Evolutionary conservation across 2,888 invertebrate species (phyloP).

Genomic region (Luffia ferchaultella): DNA sequence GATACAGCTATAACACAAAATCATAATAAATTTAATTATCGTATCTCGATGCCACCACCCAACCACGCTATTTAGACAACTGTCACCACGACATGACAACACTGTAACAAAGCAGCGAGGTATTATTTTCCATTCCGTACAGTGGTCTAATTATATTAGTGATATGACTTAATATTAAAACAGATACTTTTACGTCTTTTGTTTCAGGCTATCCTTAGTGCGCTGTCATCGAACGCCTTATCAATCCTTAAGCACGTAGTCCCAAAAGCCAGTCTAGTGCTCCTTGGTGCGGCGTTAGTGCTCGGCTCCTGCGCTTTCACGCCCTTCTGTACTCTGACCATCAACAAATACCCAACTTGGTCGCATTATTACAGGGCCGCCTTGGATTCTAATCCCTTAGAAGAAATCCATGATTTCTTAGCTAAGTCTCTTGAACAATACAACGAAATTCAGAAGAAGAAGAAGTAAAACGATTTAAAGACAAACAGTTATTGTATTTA

Average conservation of each 20-base stretch:
- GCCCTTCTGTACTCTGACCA: conserved; percentile 56
- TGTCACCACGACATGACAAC: too few relatives aligned
- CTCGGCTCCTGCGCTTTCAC: conserved; percentile 63
- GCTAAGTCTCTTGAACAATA: conserved; percentile 50
- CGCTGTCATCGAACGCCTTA: conserved; percentile 19
- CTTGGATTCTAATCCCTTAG: conserved; percentile 39
- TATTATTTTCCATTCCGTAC: too few relatives aligned
- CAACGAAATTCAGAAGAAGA: background rate
- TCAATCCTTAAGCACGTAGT: conserved; percentile 35
- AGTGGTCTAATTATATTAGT: too few relatives aligned
- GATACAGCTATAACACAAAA: too few relatives aligned
- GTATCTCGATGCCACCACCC: too few relatives aligned
- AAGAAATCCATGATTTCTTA: conserved; percentile 34
- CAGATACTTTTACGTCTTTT: too few relatives aligned
- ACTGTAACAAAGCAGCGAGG: too few relatives aligned
- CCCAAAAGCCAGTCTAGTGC: conserved; percentile 33
- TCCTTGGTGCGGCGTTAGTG: conserved; percentile 53
- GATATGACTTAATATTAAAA: too few relatives aligned
- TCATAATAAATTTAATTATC: too few relatives aligned
- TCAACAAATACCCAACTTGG: conserved; percentile 27
- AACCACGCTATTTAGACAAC: too few relatives aligned
- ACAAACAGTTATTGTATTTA: too few relatives aligned
- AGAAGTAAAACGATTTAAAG: background rate
- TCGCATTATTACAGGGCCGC: conserved; percentile 1
- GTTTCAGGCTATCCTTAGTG: conserved; percentile 20